Base-by-base conservation (phyloP, 1,140 invertebrate species). In the Stratiolaelaps scimitus region DNA sequence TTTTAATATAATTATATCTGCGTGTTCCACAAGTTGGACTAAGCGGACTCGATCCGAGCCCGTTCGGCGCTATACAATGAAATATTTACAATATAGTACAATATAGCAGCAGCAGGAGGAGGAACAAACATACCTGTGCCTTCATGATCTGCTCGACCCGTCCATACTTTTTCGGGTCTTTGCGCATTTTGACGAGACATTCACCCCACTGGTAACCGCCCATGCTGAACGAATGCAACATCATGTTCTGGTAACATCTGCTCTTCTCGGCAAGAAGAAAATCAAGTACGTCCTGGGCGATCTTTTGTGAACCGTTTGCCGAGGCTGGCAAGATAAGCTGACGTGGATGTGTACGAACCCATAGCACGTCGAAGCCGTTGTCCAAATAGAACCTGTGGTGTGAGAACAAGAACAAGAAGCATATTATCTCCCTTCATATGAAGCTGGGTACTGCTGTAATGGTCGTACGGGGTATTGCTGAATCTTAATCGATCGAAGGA, bases 331-430 rank as follows among this genome's bases (percentile, higher is more conserved):
- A 15, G 1, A 60, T n/a, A 6, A 60, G 34, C 23, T 17, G 15
- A 29, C 34, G 26, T 17, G 53, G n/a, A 2, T 60, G 13, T 6
- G 53, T 60, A 15, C 10, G 53, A 2, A 60, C 53, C 53, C 53
- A 60, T 26, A 60, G 53, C 17, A 60, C 53, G 53, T 60, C 53
- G 53, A 60, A 60, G 23, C 53, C 53, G 34, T 60, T 60, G 53
- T 60, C 53, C 23, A 60, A 26, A 34, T 60, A 60, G 53, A 60
- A 60, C 26, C 53, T 60, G 2, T 28, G 5, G 47, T 40, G 10
- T 6, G 34, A 40, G 34, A 40, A 10, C 4, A 40, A n/a, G n/a
- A n/a, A n/a, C n/a, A n/a, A n/a, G n/a, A 40, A 40, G 10, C 4
- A 40, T 40, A 4, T 40, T 40, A 40, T 40, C 34, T 40, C 34